Percentiles rank a stretch among this genome's conserved stretches.
These are phyloP conservation scores for Notothenia rossii DNA, from an alignment of 2,113 vertebrate genomes.

Conservation along the genomic window DNA sequence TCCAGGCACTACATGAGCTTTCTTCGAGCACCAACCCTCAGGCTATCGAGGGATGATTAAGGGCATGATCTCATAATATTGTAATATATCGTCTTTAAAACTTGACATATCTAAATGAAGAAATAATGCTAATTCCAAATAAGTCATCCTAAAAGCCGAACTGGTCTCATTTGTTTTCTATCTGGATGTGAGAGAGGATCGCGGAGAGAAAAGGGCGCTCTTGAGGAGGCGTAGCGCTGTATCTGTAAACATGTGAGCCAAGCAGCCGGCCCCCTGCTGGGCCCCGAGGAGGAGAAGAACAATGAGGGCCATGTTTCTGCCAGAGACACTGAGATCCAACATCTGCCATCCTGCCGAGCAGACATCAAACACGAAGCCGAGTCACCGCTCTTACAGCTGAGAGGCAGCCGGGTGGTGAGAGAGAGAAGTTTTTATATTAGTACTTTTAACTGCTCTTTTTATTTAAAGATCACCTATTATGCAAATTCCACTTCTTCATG, in stretches of 20 bases:
- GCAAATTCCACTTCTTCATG: too few species aligned
- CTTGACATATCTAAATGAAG: background rate
- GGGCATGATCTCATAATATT: background rate
- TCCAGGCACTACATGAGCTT: background rate
- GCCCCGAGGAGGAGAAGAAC: background rate
- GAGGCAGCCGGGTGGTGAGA: background rate
- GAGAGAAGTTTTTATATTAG: background rate
- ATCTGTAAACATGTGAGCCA: constrained; percentile 8
- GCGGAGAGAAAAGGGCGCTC: background rate
- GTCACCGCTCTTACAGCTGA: background rate
- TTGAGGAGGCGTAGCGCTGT: background rate
- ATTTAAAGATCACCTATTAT: too few species aligned
- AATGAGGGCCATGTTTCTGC: background rate
- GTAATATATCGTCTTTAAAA: background rate
- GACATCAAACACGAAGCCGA: constrained; percentile 24
- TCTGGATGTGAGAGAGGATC: background rate
- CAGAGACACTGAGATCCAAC: background rate
- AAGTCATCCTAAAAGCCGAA: background rate
- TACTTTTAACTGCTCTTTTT: too few species aligned
- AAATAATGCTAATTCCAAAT: background rate
- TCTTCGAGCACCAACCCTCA: too few species aligned
- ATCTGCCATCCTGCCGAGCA: constrained; percentile 28
- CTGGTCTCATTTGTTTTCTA: background rate
- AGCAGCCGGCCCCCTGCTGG: constrained; percentile 3
- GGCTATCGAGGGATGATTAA: background rate